phyloP scores from a whole-genome alignment of 2,797 vertebrate species.

The Malurus splendens region DNA sequence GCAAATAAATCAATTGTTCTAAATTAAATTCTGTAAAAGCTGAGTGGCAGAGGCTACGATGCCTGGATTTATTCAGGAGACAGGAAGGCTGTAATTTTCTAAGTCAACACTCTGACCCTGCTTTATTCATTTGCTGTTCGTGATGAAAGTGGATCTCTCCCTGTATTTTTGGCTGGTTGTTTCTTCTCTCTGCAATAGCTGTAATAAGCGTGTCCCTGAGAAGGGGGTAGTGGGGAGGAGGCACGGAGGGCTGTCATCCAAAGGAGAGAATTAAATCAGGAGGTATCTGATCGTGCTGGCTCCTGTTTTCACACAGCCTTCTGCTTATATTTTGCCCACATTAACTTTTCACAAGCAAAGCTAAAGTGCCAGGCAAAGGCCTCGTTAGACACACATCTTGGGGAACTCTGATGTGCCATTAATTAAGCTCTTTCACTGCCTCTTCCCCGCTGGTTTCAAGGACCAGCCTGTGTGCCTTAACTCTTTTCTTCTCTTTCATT shows the following conservation, averaged over 20 bases:
- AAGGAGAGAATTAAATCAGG: slow-evolving; percentile 62
- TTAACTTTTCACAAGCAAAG: slow-evolving; percentile 6
- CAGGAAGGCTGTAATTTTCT: slow-evolving; percentile 69
- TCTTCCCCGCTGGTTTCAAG: slow-evolving; percentile 46
- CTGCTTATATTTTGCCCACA: slow-evolving; percentile 2
- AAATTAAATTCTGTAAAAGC: slow-evolving; percentile 71
- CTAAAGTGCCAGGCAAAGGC: slow-evolving; percentile 1
- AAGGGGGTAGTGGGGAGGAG: slow-evolving; percentile 6
- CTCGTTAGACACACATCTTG: slow-evolving; percentile 39
- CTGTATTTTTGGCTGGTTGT: slow-evolving; percentile 19
- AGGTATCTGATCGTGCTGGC: slow-evolving; percentile 28
- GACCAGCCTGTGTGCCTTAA: not conserved
- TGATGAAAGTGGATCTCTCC: slow-evolving; percentile 57
- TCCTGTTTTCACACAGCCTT: slow-evolving; percentile 24
- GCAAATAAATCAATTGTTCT: slow-evolving; percentile 73
- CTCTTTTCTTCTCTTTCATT: not conserved
- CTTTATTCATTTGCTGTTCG: slow-evolving; percentile 51
- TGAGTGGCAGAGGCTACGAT: slow-evolving; percentile 46
- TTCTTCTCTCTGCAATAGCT: slow-evolving; percentile 37
- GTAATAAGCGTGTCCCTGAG: slow-evolving; percentile 27
- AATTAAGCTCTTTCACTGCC: slow-evolving; percentile 48
- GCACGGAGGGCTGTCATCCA: slow-evolving; percentile 17
- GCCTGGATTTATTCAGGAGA: slow-evolving; percentile 69
- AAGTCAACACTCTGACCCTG: slow-evolving; percentile 70
- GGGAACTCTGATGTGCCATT: slow-evolving; percentile 36